Conservation (phyloP, 2,113 vertebrate genomes). For the Tychaedon coryphoeus region DNA sequence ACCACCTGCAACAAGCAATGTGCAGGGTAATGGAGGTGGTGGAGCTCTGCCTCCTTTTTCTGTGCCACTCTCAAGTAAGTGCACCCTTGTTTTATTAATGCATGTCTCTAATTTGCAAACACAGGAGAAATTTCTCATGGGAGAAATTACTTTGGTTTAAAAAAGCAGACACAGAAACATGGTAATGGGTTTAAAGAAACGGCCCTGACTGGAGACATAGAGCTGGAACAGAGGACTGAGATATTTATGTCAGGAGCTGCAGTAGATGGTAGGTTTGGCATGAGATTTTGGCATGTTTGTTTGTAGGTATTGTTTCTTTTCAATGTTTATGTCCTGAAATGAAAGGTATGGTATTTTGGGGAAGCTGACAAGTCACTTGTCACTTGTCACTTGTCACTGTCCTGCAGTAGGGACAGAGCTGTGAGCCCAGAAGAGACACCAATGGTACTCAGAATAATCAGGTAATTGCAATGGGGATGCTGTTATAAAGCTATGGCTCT, state of each 20-base stretch:
- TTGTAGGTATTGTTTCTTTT: neutral
- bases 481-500: neutral
- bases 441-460: neutral
- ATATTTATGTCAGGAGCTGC: neutral
- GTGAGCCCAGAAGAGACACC: neutral
- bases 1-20: neutral
- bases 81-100: neutral
- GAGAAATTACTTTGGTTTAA: slow-evolving; percentile 11
- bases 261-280: neutral
- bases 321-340: neutral
- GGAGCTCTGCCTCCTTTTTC: neutral
- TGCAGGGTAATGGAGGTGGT: neutral
- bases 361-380: neutral
- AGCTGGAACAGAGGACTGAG: neutral
- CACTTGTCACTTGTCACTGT: neutral
- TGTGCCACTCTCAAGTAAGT: neutral
- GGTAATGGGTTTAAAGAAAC: neutral
- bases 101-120: neutral
- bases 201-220: neutral
- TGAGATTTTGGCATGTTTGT: neutral
- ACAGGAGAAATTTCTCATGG: neutral
- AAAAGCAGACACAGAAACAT: neutral
- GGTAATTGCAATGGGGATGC: neutral
- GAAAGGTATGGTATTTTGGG: neutral
- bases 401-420: neutral